Evolutionary conservation across 2,797 vertebrate genomes (phyloP).

Genomic region (Bradypodion ventrale): DNA sequence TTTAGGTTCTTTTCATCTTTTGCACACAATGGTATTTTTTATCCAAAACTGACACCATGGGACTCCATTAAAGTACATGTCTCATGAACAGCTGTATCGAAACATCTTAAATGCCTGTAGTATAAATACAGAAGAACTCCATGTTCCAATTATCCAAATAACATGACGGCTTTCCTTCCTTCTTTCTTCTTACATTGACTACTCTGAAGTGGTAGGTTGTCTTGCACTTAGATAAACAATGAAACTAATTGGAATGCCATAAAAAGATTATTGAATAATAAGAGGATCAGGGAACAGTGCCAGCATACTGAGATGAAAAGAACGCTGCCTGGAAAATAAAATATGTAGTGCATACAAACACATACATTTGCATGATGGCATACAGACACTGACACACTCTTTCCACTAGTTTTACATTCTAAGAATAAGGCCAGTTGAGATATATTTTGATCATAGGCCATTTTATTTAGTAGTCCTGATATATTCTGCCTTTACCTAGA

Average conservation of each 20-base stretch:
- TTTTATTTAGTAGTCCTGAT: conserved; percentile 52
- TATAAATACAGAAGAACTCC: conserved; percentile 34
- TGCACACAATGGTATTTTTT: conserved; percentile 15
- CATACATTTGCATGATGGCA: fast-evolving
- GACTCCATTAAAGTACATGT: conserved; percentile 32
- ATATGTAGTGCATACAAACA: background rate
- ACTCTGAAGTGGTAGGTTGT: conserved; percentile 29
- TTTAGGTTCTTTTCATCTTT: conserved; percentile 12
- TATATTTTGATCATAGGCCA: conserved; percentile 38
- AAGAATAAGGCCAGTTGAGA: conserved; percentile 29
- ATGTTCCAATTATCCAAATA: conserved; percentile 38
- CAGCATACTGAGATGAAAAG: conserved; percentile 30
- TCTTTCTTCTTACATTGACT: conserved; percentile 22
- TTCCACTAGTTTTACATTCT: conserved; percentile 21
- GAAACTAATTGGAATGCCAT: conserved; percentile 45
- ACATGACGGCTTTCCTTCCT: conserved; percentile 20
- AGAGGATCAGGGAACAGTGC: conserved; percentile 1
- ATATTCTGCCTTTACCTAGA: background rate
- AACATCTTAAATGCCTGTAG: conserved; percentile 56
- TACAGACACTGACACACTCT: background rate
- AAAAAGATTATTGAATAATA: conserved; percentile 13
- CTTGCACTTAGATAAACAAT: conserved; percentile 48
- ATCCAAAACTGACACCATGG: conserved; percentile 21
- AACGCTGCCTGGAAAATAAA: conserved; percentile 32
- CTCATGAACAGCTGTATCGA: conserved; percentile 51